Evolutionary conservation across 2,797 vertebrate genomes (phyloP), one percentile per base, ranked within the genome.

Genomic region (Cyprinodon diabolis): DNA sequence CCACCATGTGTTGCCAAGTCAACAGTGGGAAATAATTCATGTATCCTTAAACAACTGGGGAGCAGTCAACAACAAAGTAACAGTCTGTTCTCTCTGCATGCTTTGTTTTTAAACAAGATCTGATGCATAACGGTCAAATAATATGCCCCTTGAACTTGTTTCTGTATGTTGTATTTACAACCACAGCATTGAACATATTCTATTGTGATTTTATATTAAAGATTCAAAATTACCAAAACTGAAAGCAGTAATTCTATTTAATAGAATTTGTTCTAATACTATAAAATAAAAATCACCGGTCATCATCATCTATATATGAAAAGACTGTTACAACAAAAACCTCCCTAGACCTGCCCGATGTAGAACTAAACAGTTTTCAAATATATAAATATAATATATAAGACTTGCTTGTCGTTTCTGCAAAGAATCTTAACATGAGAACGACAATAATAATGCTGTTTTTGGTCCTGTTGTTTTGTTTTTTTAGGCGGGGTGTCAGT

Each of bases 1-100:
- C 69, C 45, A 66, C 72, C 67, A 23, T 71, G 69, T 65, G 87
- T 88, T 88, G 80, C 84, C 79, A 52, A 48, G 85, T 68, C 87
- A 93, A 90, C 84, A 73, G 68, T 76, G 68, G 73, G 60, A 86
- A 79, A 71, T 78, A 68, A 89, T 87, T 77, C 23, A 72, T 82
- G 70, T 66, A 56, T 84, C 63, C 52, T 79, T 56, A 35, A 56
- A 79, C 66, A 78, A 77, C 77, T 58, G 2, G 11, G 60, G 52
- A 72, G 69, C 62, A 72, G 68, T 69, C 77, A 65, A 66, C 78
- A 69, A 86, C 72, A 15, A 37, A 25, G 55, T 79, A 13, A 71
- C 45, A 21, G 35, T 63, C n/a, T 67, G 6, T 25, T 43, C 37
- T 47, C 71, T 74, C 37, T 72, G 57, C 71, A 54, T 62, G 71